Conservation (phyloP, 2,113 vertebrate species). For the Microtus richardsoni region DNA sequence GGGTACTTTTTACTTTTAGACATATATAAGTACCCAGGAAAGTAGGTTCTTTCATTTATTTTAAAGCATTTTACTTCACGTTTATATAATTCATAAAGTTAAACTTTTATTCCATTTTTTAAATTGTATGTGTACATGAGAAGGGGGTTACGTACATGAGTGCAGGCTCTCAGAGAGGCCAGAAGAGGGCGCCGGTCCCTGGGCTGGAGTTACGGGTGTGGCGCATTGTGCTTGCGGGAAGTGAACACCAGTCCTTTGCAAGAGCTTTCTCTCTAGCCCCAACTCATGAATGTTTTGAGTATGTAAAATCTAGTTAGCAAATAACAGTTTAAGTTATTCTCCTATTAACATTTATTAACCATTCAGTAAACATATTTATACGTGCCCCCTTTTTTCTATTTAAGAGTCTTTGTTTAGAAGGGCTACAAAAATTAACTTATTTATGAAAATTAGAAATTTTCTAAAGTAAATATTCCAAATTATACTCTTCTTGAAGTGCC, state of each 20-base stretch:
- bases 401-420: constrained; percentile 17
- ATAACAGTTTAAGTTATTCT: not conserved
- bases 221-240: not conserved
- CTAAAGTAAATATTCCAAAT: constrained; percentile 46
- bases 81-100: not conserved
- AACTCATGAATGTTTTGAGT: not conserved
- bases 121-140: not conserved
- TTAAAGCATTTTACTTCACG: not conserved
- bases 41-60: not conserved
- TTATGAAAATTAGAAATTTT: constrained; percentile 54
- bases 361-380: constrained; percentile 38
- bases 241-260: not conserved
- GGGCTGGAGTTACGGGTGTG: not conserved
- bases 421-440: constrained; percentile 38
- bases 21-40: not conserved
- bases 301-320: not conserved
- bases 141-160: not conserved
- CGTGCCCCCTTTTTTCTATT: constrained; percentile 2
- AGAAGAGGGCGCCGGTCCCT: not conserved
- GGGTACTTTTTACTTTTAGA: constrained; percentile 7
- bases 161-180: not conserved
- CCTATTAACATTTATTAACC: not conserved
- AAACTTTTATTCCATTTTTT: not conserved
- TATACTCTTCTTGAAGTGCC: not conserved
- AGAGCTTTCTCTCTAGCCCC: not conserved